Evolutionary conservation across 1,140 invertebrate genomes (phyloP).

Genomic region (Microplitis mediator): DNA sequence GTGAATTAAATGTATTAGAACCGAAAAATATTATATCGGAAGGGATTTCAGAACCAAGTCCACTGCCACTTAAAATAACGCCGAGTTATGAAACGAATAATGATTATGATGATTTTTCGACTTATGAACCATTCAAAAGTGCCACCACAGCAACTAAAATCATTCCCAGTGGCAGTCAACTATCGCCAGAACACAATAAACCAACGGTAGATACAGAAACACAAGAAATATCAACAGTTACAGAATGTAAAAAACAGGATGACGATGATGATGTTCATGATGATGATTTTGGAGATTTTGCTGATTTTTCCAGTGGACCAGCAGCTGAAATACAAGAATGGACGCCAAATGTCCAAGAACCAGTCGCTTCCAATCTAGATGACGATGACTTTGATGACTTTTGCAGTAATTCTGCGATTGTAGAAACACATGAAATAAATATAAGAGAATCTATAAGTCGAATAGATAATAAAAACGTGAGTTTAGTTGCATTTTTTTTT

Average conservation of each 20-base stretch:
- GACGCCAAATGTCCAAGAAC: slow-evolving; percentile 5
- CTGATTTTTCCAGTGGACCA: slow-evolving; percentile 37
- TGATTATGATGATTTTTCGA: not conserved
- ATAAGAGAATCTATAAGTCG: slow-evolving; percentile 62
- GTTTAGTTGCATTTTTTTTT: slow-evolving; percentile 34
- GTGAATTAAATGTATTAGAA: not conserved
- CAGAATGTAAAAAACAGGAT: slow-evolving; percentile 3
- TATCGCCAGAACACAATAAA: not conserved
- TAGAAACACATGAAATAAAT: slow-evolving; percentile 48
- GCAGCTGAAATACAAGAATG: slow-evolving; percentile 7
- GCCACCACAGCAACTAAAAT: not conserved
- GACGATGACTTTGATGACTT: slow-evolving; percentile 66
- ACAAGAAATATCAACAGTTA: not conserved
- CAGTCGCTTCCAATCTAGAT: slow-evolving; percentile 31
- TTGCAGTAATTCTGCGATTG: slow-evolving; percentile 45
- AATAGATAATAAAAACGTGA: slow-evolving; percentile 62
- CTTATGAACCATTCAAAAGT: not conserved
- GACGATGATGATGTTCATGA: slow-evolving; percentile 30
- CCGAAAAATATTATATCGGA: not conserved
- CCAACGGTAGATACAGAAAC: not conserved
- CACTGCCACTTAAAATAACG: not conserved
- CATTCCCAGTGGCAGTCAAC: not conserved
- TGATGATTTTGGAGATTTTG: slow-evolving; percentile 56
- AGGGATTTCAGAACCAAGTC: not conserved
- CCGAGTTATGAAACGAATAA: not conserved